Percentiles rank a stretch among this genome's conserved stretches.
phyloP scores from a whole-genome alignment of 1,140 invertebrate species.

The Ooceraea biroi region DNA sequence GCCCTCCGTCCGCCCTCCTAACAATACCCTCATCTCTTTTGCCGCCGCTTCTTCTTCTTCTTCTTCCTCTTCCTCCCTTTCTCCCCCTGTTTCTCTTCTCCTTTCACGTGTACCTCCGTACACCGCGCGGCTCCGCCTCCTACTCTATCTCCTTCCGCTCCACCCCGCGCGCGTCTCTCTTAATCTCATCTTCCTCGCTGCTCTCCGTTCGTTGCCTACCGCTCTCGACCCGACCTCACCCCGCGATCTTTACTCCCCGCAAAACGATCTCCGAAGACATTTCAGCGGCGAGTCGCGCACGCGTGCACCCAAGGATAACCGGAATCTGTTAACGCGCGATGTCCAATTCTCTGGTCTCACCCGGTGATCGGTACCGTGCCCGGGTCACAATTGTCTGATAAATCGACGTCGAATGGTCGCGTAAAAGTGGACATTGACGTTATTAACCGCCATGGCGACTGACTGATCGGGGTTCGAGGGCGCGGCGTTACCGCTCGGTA shows the following conservation, averaged over 20 bases:
- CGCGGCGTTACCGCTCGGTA: slow-evolving; percentile 11
- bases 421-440: slow-evolving; percentile 61
- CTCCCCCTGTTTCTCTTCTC: slow-evolving; percentile 19
- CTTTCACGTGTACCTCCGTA: slow-evolving; percentile 34
- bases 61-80: slow-evolving; percentile 12
- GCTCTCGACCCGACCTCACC: slow-evolving; percentile 64
- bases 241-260: slow-evolving; percentile 64
- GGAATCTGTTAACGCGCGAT: slow-evolving; percentile 69
- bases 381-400: slow-evolving; percentile 49
- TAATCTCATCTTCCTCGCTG: slow-evolving; percentile 53
- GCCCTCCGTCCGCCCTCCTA: slow-evolving; percentile 79
- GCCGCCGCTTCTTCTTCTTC: slow-evolving; percentile 65
- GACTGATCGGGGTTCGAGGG: slow-evolving; percentile 54
- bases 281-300: slow-evolving; percentile 45
- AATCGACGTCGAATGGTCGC: slow-evolving; percentile 68
- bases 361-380: background rate
- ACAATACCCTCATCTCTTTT: slow-evolving; percentile 77
- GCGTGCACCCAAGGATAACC: slow-evolving; percentile 63
- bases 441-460: slow-evolving; percentile 62
- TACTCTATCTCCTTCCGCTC: background rate
- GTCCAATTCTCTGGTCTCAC: slow-evolving; percentile 62
- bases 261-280: slow-evolving; percentile 46
- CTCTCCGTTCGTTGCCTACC: slow-evolving; percentile 53
- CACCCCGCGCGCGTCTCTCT: slow-evolving; percentile 28
- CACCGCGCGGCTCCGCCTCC: slow-evolving; percentile 26